A percentile compares a stretch with the other conserved stretches of the same genome.
Conservation (phyloP, 2,797 vertebrate species). For the Lophius americanus region DNA sequence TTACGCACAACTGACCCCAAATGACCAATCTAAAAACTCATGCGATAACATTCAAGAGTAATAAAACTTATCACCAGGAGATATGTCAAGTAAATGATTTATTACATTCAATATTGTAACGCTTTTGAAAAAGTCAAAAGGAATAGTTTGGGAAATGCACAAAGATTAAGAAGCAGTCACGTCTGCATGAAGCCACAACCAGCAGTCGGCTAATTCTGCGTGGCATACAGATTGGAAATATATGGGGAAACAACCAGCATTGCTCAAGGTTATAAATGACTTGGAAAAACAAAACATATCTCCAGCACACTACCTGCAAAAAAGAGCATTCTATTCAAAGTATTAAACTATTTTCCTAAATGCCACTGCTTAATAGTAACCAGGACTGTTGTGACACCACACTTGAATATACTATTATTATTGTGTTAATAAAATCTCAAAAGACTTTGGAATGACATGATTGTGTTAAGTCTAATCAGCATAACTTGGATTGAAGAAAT, state of each 20-base stretch:
- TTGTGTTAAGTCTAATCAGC: too few relatives aligned
- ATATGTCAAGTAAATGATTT: neutral
- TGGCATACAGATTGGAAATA: neutral
- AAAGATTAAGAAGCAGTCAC: neutral
- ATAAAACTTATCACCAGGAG: too few relatives aligned
- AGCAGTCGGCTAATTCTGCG: neutral
- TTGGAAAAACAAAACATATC: too few relatives aligned
- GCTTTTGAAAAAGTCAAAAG: neutral
- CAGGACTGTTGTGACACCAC: too few relatives aligned
- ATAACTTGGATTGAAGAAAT: too few relatives aligned
- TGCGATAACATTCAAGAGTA: neutral
- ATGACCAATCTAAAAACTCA: constrained; percentile 7
- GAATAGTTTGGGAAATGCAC: neutral
- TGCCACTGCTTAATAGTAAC: too few relatives aligned
- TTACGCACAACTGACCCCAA: constrained; percentile 37
- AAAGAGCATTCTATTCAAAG: neutral
- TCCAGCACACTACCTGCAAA: neutral
- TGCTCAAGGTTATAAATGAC: too few relatives aligned
- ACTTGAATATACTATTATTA: too few relatives aligned
- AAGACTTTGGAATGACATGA: too few relatives aligned
- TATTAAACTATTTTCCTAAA: neutral
- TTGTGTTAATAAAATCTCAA: too few relatives aligned
- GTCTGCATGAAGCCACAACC: neutral
- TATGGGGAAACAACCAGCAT: too few relatives aligned
- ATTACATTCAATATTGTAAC: neutral